Evolutionary conservation across 2,797 vertebrate species (phyloP), one percentile per base, ranked within the genome.

Genomic region (Crax fasciolata): DNA sequence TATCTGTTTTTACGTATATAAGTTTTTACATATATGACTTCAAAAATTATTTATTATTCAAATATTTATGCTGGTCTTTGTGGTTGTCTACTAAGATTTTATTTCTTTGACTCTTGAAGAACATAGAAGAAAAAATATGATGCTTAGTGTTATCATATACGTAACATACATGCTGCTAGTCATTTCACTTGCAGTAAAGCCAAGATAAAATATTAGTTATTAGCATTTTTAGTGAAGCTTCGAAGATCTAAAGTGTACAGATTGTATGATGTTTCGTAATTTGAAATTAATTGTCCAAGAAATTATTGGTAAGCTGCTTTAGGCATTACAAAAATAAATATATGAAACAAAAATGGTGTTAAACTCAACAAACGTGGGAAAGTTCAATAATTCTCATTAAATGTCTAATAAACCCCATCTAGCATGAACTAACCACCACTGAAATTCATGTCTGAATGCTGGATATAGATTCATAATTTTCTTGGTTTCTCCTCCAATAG

Each of bases 251-350:
- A 82, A 78, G 27, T 52, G 14, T 6, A 3, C 52, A 23, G 51
- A 76, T 65, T 72, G 83, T 95, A 32, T 84, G 75, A 35, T 90
- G 89, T 96, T 96, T 94, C 61, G 27, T 95, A 51, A 89, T 88
- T 84, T 84, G 73, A 90, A 96, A 92, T 84, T 97, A 95, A 96
- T 97, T 93, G 94, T 93, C 85, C 91, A 84, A 62, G 79, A 85
- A 87, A 83, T 48, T 89, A 71, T 76, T 70, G 51, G 46, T 89
- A 74, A n/a, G 3, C 55, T 70, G 63, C 44, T 87, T 82, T 82
- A 70, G 55, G 65, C 59, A 24, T 76, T 77, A 43, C 14, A 87
- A 76, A 80, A 87, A 76, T 79, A 90, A 84, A 77, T 61, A n/a
- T n/a, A 13, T 76, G 66, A 87, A 38, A 70, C 12, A 78, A 70